Evolutionary conservation across 2,888 invertebrate genomes (phyloP).

Genomic region (Vanessa cardui): DNA sequence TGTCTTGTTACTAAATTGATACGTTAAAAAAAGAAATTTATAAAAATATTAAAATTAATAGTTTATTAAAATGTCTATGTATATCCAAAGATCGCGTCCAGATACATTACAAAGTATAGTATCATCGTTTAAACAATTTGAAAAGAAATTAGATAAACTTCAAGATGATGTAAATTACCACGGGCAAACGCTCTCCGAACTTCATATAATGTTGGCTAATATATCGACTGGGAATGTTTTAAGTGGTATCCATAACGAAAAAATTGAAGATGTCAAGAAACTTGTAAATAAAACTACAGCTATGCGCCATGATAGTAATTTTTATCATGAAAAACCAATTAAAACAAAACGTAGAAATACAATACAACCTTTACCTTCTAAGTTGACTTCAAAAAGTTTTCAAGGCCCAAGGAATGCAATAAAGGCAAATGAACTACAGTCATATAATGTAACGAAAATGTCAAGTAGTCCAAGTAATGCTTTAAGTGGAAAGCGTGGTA

Average conservation of each 20-base stretch:
- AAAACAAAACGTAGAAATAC: slow-evolving; percentile 48
- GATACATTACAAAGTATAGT: slow-evolving; percentile 57
- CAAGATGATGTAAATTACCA: slow-evolving; percentile 63
- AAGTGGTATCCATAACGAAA: slow-evolving; percentile 40
- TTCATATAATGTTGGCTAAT: slow-evolving; percentile 55
- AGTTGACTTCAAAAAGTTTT: slow-evolving; percentile 50
- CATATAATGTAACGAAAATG: slow-evolving; percentile 34
- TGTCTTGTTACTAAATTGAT: slow-evolving; percentile 6
- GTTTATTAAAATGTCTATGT: slow-evolving; percentile 43
- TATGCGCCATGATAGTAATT: slow-evolving; percentile 49
- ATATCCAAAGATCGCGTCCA: slow-evolving; percentile 47
- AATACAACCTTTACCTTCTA: slow-evolving; percentile 45
- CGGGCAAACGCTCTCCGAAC: slow-evolving; percentile 60
- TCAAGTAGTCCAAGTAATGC: slow-evolving; percentile 42
- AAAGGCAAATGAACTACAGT: slow-evolving; percentile 35
- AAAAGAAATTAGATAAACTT: slow-evolving; percentile 64
- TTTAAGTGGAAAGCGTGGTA: slow-evolving; percentile 40
- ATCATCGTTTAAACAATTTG: slow-evolving; percentile 59
- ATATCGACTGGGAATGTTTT: slow-evolving; percentile 50
- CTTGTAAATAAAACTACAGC: slow-evolving; percentile 46
- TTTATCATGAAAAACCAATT: slow-evolving; percentile 31
- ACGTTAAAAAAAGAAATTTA: not conserved
- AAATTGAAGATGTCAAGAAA: slow-evolving; percentile 42
- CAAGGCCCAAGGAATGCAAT: slow-evolving; percentile 44
- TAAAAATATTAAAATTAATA: not conserved